Evolutionary conservation across 2,888 invertebrate species (phyloP).

Genomic region (Perizoma affinitatum): DNA sequence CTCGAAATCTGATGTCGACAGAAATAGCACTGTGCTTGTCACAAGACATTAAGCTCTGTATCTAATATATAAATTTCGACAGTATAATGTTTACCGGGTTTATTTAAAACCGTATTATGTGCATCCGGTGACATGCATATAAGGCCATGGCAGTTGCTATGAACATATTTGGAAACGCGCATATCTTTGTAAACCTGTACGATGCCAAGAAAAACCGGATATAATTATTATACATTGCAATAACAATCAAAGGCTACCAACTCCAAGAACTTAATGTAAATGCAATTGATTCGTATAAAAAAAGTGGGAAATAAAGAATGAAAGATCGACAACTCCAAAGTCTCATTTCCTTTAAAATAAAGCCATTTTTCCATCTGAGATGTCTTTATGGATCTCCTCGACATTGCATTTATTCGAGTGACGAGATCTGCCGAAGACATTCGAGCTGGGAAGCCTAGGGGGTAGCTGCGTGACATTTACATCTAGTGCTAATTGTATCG

Average conservation of each 20-base stretch:
- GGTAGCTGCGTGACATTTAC: conserved; percentile 73
- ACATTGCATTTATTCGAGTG: conserved; percentile 23
- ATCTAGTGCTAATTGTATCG: conserved; percentile 70
- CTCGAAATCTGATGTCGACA: conserved; percentile 55
- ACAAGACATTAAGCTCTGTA: conserved; percentile 56
- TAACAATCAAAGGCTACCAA: too few species aligned
- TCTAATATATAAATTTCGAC: conserved; percentile 26
- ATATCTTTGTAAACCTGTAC: too few species aligned
- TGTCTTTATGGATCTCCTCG: conserved; percentile 13
- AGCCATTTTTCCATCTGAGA: conserved; percentile 3
- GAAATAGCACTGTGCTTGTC: conserved; percentile 57
- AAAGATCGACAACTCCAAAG: too few species aligned
- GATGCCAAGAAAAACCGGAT: too few species aligned
- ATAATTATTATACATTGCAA: too few species aligned
- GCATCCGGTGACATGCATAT: too few species aligned
- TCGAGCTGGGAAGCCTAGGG: conserved; percentile 40
- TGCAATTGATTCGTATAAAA: too few species aligned
- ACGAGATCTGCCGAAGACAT: conserved; percentile 38
- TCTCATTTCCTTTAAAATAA: conserved; percentile 1
- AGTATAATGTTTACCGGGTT: neutral
- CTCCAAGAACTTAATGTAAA: too few species aligned
- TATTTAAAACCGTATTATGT: too few species aligned
- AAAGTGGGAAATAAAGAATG: too few species aligned
- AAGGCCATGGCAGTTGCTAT: too few species aligned
- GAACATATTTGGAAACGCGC: too few species aligned